phyloP scores from a whole-genome alignment of 2,797 vertebrate genomes.

The Euphonia xanthogaster region DNA sequence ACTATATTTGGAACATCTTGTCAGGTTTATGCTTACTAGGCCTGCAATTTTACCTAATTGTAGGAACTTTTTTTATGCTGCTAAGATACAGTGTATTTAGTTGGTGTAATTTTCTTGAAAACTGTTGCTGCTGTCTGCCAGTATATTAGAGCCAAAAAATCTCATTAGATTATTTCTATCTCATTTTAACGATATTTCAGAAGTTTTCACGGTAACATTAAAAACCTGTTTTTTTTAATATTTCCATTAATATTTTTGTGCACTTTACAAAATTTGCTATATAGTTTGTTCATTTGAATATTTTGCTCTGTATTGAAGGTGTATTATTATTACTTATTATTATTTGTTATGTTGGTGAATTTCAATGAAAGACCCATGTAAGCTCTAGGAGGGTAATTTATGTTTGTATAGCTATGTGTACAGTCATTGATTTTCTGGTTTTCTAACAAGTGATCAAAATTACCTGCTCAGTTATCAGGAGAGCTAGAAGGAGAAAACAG shows the following conservation, averaged over 20 bases:
- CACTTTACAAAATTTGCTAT: slow-evolving; percentile 74
- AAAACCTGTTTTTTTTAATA: not conserved
- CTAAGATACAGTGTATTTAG: slow-evolving; percentile 67
- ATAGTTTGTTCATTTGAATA: not conserved
- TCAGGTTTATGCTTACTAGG: slow-evolving; percentile 70
- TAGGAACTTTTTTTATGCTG: slow-evolving; percentile 73
- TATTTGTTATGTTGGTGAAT: slow-evolving; percentile 25
- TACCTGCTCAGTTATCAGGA: not conserved
- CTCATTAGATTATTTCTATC: slow-evolving; percentile 50
- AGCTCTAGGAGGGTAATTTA: slow-evolving; percentile 36
- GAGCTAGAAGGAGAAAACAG: not conserved
- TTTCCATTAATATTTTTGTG: slow-evolving; percentile 70
- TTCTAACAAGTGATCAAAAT: not conserved
- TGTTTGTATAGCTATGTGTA: not conserved
- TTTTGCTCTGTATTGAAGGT: slow-evolving; percentile 16
- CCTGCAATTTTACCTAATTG: slow-evolving; percentile 68
- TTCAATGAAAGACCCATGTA: slow-evolving; percentile 25
- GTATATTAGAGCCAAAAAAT: slow-evolving; percentile 72
- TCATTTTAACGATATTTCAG: slow-evolving; percentile 53
- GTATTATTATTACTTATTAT: slow-evolving; percentile 35
- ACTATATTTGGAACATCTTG: slow-evolving; percentile 50
- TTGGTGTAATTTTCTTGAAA: slow-evolving; percentile 62
- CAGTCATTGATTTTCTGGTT: slow-evolving; percentile 11
- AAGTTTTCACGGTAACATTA: slow-evolving; percentile 33
- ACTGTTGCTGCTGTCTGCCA: slow-evolving; percentile 74